Conservation (phyloP, 2,888 invertebrate genomes). For the Lucinisca nassula region DNA sequence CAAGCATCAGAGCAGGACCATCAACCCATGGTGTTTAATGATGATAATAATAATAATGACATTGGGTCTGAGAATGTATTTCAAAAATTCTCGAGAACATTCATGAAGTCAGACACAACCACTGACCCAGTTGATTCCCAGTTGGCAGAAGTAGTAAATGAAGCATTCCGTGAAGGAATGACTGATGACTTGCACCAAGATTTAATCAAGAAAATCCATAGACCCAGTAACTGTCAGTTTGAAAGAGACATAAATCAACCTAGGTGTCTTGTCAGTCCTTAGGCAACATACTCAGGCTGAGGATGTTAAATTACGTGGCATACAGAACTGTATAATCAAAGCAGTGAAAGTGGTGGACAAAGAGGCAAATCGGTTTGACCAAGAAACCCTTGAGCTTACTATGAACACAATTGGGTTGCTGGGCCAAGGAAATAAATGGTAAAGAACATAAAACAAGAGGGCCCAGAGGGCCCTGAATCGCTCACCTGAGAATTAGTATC, state of each 20-base stretch:
- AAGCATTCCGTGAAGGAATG: constrained; percentile 37
- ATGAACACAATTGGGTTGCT: constrained; percentile 33
- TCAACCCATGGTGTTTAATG: neutral
- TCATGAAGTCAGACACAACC: constrained; percentile 27
- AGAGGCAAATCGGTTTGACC: neutral
- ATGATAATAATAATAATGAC: neutral
- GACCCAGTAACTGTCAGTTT: constrained; percentile 35
- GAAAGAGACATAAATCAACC: constrained; percentile 31
- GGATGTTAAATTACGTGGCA: constrained; percentile 36
- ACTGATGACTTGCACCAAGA: constrained; percentile 25
- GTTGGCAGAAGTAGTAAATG: constrained; percentile 28
- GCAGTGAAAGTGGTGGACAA: constrained; percentile 33
- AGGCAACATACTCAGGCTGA: constrained; percentile 28
- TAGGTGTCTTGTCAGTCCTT: constrained; percentile 30
- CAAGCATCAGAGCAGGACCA: neutral
- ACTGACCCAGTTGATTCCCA: constrained; percentile 7
- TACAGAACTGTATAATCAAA: constrained; percentile 53
- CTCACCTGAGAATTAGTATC: no score
- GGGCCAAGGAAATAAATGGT: constrained; percentile 42
- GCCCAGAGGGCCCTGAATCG: no score
- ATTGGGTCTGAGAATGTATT: constrained; percentile 5
- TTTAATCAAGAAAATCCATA: constrained; percentile 11
- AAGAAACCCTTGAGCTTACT: neutral
- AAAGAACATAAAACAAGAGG: no score
- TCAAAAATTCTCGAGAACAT: constrained; percentile 12